These are phyloP conservation scores for Ptilorrhoa leucosticta DNA, from an alignment of 2,113 vertebrate genomes.

Conservation along the genomic window DNA sequence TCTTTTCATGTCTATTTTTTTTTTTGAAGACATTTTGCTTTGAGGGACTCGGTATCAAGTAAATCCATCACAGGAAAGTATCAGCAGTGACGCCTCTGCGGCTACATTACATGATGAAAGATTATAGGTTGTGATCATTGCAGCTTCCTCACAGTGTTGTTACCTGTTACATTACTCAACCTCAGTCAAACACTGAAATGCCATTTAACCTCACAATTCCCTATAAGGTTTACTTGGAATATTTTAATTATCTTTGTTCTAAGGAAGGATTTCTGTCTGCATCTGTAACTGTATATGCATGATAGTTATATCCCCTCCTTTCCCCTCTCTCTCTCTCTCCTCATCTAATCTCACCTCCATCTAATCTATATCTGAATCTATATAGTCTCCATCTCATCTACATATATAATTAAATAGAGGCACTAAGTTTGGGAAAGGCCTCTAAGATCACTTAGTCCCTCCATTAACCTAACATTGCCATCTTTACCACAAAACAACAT, in stretches of 20 bases:
- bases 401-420: neutral
- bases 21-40: neutral
- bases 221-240: neutral
- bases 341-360: neutral
- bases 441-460: neutral
- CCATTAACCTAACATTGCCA: neutral
- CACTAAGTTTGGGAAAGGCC: neutral
- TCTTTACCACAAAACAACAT: neutral
- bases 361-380: neutral
- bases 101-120: neutral
- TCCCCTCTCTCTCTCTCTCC: neutral
- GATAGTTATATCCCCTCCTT: neutral
- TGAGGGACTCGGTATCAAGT: neutral
- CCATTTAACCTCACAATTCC: neutral
- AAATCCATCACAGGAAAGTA: conserved; percentile 26
- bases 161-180: neutral
- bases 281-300: too few species aligned
- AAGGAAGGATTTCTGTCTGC: neutral
- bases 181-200: neutral
- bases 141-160: neutral
- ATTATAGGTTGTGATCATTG: neutral
- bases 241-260: neutral
- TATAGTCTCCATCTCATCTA: neutral
- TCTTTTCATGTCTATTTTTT: neutral
- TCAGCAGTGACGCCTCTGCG: neutral